A percentile compares a stretch with the other conserved stretches of the same genome.
phyloP scores from a whole-genome alignment of 2,113 vertebrate species.

The Cynocephalus volans region DNA sequence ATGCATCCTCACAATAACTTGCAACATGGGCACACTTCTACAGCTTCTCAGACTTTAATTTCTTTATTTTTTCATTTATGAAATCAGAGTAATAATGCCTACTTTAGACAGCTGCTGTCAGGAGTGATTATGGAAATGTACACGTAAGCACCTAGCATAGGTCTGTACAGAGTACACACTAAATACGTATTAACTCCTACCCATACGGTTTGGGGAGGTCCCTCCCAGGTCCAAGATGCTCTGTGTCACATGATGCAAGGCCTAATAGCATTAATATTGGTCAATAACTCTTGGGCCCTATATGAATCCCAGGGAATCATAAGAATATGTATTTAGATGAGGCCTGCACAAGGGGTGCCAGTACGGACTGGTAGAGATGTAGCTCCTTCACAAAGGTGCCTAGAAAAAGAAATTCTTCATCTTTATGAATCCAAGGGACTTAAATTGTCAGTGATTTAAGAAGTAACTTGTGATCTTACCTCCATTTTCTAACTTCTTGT shows the following conservation, averaged over 20 bases:
- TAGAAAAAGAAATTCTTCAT: neutral
- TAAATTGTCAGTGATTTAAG: neutral
- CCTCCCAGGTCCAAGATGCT: neutral
- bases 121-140: neutral
- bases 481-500: neutral
- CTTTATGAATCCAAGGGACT: neutral
- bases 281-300: neutral
- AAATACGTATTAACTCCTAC: neutral
- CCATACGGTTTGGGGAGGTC: neutral
- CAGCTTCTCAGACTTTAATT: neutral
- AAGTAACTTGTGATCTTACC: neutral
- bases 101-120: neutral
- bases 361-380: neutral
- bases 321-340: neutral
- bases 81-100: neutral
- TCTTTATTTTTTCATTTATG: neutral
- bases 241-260: neutral
- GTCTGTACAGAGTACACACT: neutral
- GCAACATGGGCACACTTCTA: neutral
- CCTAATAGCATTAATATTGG: neutral
- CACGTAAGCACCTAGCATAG: neutral
- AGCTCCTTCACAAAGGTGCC: neutral
- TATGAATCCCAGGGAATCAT: neutral
- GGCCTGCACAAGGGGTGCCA: neutral
- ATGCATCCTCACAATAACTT: neutral